A percentile compares a stretch with the other conserved stretches of the same genome.
Conservation (phyloP, 2,797 vertebrate genomes). For the Urophycis tenuis region DNA sequence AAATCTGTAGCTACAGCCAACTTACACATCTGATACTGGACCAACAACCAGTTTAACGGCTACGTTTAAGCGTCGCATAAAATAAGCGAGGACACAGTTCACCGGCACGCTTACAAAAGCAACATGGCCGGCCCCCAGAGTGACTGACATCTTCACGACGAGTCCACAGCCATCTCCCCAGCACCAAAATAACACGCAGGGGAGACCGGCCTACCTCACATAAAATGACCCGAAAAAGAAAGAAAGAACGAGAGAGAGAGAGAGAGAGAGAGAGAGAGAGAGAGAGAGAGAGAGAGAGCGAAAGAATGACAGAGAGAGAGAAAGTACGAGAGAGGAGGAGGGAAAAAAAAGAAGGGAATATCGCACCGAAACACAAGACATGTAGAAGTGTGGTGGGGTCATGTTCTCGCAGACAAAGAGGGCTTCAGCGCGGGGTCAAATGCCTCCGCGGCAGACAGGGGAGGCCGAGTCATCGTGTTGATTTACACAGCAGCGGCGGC, state of each 20-base stretch:
- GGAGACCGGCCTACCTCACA: constrained; percentile 47
- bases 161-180: neutral
- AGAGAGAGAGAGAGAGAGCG: neutral
- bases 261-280: neutral
- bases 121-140: too few relatives aligned
- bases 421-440: constrained; percentile 64
- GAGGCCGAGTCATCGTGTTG: constrained; percentile 66
- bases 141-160: too few relatives aligned
- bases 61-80: neutral
- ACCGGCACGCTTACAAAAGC: too few relatives aligned
- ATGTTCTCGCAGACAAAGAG: constrained; percentile 66
- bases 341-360: constrained; percentile 39
- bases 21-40: neutral
- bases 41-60: neutral
- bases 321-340: too few relatives aligned
- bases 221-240: constrained; percentile 72
- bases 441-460: constrained; percentile 61
- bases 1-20: neutral
- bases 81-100: too few relatives aligned
- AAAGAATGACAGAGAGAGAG: neutral
- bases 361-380: constrained; percentile 42
- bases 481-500: constrained; percentile 61
- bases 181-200: too few relatives aligned
- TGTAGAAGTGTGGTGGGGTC: constrained; percentile 59
- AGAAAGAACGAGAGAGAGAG: neutral